Conservation (phyloP, 2,113 vertebrate species). For the Eurystomus gularis region DNA sequence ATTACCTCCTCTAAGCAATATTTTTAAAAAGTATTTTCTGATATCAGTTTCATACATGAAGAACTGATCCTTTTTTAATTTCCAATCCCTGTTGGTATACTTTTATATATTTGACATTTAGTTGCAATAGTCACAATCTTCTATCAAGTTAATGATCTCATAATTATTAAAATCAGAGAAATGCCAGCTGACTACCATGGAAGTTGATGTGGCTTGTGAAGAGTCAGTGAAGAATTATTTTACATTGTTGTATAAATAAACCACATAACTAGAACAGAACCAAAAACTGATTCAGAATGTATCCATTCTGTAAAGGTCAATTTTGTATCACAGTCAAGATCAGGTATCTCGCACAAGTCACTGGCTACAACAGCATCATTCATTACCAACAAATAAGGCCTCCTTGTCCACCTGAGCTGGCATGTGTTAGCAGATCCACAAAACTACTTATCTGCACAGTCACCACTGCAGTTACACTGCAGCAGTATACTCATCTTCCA, state of each 20-base stretch:
- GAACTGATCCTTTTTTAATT: not conserved
- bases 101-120: not conserved
- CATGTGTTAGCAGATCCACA: not conserved
- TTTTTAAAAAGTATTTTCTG: not conserved
- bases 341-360: not conserved
- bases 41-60: not conserved
- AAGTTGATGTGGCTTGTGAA: not conserved
- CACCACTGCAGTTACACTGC: not conserved
- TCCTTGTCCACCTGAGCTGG: not conserved
- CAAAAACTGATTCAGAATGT: not conserved
- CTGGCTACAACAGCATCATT: not conserved
- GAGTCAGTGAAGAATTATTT: not conserved
- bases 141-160: not conserved
- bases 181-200: not conserved
- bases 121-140: not conserved
- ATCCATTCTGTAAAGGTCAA: not conserved
- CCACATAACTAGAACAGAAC: fast-evolving
- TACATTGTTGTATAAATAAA: not conserved
- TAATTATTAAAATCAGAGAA: not conserved
- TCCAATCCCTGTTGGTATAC: not conserved
- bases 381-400: not conserved
- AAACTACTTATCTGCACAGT: not conserved
- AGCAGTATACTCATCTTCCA: not conserved
- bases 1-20: not conserved
- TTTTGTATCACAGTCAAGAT: not conserved